Percentiles rank a stretch among this genome's conserved stretches.
Evolutionary conservation across 30 jellyfish, hydroid and myxozoan genomes (phyloP).

Genomic region (Pseudorhiza aurosa): DNA sequence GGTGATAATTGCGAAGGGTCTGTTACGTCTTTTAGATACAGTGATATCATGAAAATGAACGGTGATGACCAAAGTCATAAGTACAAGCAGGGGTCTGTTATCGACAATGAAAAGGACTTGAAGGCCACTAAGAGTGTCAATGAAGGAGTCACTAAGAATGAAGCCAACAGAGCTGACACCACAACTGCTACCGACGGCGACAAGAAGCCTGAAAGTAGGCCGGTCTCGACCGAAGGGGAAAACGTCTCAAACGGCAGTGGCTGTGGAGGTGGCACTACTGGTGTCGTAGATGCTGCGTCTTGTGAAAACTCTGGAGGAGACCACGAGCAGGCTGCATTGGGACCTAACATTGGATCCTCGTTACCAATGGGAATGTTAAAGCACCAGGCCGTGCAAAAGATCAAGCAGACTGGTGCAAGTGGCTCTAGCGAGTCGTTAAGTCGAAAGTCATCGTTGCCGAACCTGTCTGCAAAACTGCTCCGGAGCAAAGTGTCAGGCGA

Average conservation of each 20-base stretch:
- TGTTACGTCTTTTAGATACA: not conserved
- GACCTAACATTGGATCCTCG: no score
- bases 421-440: not conserved
- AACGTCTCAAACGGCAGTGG: no score
- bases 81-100: conserved; percentile 6
- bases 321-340: no score
- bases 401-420: not conserved
- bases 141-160: conserved; percentile 19
- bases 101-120: conserved; percentile 10
- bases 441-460: conserved; percentile 2
- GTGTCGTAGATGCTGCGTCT: no score
- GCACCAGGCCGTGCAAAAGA: not conserved
- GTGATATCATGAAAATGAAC: not conserved
- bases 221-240: no score
- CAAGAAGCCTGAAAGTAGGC: no score
- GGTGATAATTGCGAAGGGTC: not conserved
- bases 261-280: no score
- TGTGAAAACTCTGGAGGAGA: no score
- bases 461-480: not conserved
- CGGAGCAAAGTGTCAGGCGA: conserved; percentile 14
- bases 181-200: no score
- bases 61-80: not conserved
- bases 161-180: no score
- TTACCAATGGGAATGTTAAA: not conserved
- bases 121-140: not conserved